Base-by-base conservation (phyloP, 2,113 vertebrate genomes). In the Chaetodon auriga region DNA sequence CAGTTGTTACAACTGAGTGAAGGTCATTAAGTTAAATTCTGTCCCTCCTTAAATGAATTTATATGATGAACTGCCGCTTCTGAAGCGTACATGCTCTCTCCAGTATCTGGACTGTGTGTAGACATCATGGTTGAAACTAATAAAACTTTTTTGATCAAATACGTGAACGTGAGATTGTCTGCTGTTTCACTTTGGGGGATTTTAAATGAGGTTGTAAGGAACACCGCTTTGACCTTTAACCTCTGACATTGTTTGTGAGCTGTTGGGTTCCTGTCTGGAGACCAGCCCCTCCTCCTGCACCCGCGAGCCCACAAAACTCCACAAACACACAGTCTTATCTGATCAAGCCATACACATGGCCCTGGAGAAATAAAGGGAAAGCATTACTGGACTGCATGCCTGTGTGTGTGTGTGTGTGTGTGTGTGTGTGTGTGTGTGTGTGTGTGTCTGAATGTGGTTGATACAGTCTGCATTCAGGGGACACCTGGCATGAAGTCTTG, bases 101-200 rank as follows among this genome's bases (percentile, higher is more conserved):
- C 95, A 96, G 96, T 93, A 95, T 96, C 96, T 96, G 97, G 96
- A 96, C 90, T 80, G 38, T 85, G 66, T 83, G 85, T 14, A 23
- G 51, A 81, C 55, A 8, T 43, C 14, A 13, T 55, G 35, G 18
- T 69, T 68, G 49, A 71, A 48, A 25, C 65, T 65, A 89, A 91
- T 87, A 79, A 90, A 91, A 77, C 41, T 1, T 72, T 49, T 69
- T 73, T n/a, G 36, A 2, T 36, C 21, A 54, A 38, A 36, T 21
- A 25, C 7, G 12, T 72, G 16, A 48, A 7, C 36, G 1, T 46
- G 10, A 61, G 18, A 45, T 58, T 66, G 9, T 57, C 15, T 61
- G 6, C 16, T 23, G 30, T n/a, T 3, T 18, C 0, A 35, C 23
- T 19, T 38, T 11, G 0, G 25, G 61, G 35, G 16, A n/a, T 19